phyloP scores from a whole-genome alignment of 1,140 invertebrate genomes.

The Pomphorhynchus laevis region DNA sequence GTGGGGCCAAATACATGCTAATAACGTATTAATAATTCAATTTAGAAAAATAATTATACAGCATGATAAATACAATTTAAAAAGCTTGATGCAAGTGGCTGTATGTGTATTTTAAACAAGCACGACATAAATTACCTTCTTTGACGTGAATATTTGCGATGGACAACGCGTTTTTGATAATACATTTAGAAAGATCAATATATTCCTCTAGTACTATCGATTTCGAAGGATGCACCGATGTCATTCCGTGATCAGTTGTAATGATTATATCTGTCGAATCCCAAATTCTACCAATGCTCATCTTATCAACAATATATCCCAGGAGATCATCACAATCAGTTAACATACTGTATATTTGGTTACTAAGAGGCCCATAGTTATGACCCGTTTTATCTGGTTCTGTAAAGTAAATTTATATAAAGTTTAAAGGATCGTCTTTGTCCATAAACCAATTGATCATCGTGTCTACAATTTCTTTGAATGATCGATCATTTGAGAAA shows the following conservation, averaged over 20 bases:
- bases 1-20: no score
- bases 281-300: conserved; percentile 13
- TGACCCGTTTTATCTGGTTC: conserved; percentile 15
- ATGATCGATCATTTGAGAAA: no score
- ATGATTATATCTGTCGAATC: conserved; percentile 13
- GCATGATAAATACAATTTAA: no score
- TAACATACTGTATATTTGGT: conserved; percentile 13
- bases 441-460: conserved; percentile 6
- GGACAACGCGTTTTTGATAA: no score
- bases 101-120: no score
- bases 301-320: conserved; percentile 13
- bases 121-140: no score
- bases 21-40: no score
- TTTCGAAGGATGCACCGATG: not conserved
- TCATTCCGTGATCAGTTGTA: conserved; percentile 13
- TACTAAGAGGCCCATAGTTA: conserved; percentile 16
- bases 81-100: no score
- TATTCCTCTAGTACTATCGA: conserved; percentile 6
- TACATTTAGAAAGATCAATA: conserved; percentile 1
- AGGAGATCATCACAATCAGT: conserved; percentile 15
- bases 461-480: conserved; percentile 3
- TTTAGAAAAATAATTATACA: no score
- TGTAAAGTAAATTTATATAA: conserved; percentile 8
- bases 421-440: conserved; percentile 6
- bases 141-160: no score